phyloP scores from a whole-genome alignment of 2,113 vertebrate genomes.

The Chitala chitala region DNA sequence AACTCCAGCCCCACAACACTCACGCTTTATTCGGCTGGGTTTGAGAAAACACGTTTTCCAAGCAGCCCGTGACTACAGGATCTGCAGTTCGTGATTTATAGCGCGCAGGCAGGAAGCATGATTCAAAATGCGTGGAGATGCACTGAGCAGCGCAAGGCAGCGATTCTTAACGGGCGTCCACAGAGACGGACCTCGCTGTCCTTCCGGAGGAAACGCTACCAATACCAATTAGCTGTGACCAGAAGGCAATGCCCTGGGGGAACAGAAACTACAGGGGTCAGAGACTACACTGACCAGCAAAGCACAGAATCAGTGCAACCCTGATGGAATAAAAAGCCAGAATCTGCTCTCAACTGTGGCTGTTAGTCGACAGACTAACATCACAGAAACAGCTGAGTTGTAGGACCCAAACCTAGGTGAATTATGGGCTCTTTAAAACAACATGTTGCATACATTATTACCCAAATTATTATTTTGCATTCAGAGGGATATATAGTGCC shows the following conservation, averaged over 20 bases:
- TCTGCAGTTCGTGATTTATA: conserved; percentile 29
- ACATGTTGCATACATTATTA: too few relatives aligned
- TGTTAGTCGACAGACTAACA: too few relatives aligned
- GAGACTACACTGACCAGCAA: conserved; percentile 24
- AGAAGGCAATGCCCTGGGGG: conserved; percentile 34
- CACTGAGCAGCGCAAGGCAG: not conserved
- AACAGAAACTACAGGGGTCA: conserved; percentile 36
- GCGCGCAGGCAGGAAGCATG: conserved; percentile 23
- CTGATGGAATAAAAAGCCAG: too few relatives aligned
- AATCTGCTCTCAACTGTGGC: too few relatives aligned
- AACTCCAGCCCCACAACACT: not conserved
- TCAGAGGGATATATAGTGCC: too few relatives aligned
- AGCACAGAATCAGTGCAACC: conserved; percentile 23
- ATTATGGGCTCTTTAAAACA: too few relatives aligned
- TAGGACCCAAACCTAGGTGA: too few relatives aligned
- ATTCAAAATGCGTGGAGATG: conserved; percentile 10
- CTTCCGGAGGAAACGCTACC: not conserved
- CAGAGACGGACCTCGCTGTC: not conserved
- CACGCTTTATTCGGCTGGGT: not conserved
- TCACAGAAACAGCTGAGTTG: too few relatives aligned
- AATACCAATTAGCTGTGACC: not conserved
- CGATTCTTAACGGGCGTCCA: not conserved
- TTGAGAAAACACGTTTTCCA: not conserved
- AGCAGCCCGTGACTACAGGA: conserved; percentile 23
- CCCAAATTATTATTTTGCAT: too few relatives aligned